phyloP scores from a whole-genome alignment of 2,113 vertebrate genomes.

The Etheostoma cragini region DNA sequence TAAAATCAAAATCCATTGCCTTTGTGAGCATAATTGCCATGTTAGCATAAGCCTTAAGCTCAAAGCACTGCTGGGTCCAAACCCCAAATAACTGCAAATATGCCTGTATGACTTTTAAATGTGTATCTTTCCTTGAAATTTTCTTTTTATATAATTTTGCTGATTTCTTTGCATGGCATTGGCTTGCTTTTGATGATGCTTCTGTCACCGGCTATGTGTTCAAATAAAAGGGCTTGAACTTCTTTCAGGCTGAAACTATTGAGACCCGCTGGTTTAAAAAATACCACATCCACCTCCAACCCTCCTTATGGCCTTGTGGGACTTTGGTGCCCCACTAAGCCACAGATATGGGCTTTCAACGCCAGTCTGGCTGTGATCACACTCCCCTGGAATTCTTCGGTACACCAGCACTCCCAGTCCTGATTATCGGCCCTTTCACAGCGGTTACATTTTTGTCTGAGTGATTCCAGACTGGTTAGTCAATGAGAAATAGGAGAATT shows the following conservation, averaged over 20 bases:
- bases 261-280: conserved; percentile 3
- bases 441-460: conserved; percentile 54
- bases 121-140: neutral
- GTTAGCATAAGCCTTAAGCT: neutral
- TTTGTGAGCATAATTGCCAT: neutral
- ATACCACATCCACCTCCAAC: neutral
- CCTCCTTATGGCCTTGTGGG: conserved; percentile 28
- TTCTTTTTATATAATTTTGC: neutral
- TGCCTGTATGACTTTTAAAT: neutral
- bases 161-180: neutral
- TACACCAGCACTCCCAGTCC: conserved; percentile 50
- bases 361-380: conserved; percentile 58
- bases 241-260: conserved; percentile 13
- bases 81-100: neutral
- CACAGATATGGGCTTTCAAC: conserved; percentile 73
- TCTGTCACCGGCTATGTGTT: neutral
- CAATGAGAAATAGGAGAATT: neutral
- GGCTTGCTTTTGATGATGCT: neutral
- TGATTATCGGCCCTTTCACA: conserved; percentile 49
- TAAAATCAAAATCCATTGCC: neutral
- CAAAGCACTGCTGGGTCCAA: neutral
- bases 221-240: neutral
- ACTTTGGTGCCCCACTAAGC: conserved; percentile 49
- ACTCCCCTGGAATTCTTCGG: conserved; percentile 70
- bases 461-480: conserved; percentile 9